These are phyloP conservation scores for Psittacara wagleri DNA, from an alignment of 2,113 vertebrate genomes.

Conservation along the genomic window DNA sequence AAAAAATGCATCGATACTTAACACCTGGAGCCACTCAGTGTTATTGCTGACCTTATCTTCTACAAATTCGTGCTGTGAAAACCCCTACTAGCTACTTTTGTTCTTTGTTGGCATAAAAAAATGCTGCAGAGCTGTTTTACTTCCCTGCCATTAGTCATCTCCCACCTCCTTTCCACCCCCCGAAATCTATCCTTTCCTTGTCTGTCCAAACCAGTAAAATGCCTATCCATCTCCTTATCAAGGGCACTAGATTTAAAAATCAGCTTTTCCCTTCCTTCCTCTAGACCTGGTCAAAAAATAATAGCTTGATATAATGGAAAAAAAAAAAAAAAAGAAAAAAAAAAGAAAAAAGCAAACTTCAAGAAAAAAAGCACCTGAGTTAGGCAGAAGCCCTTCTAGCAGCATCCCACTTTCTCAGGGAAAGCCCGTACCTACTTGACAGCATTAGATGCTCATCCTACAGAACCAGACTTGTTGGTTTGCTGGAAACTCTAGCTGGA, in stretches of 20 bases:
- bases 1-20: neutral
- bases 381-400: neutral
- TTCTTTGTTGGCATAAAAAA: slow-evolving; percentile 30
- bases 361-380: accelerated
- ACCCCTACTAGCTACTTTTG: neutral
- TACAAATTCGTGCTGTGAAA: neutral
- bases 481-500: neutral
- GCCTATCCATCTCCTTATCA: slow-evolving; percentile 46
- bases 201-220: slow-evolving; percentile 29
- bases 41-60: slow-evolving; percentile 11
- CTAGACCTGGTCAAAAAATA: neutral
- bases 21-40: neutral
- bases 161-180: neutral
- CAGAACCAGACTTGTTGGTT: neutral
- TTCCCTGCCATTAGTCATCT: slow-evolving; percentile 33
- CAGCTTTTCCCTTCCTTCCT: neutral
- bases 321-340: accelerated
- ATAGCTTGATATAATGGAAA: neutral
- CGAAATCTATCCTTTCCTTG: slow-evolving; percentile 12
- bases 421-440: neutral
- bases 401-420: neutral
- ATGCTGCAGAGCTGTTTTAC: neutral
- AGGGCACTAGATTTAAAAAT: slow-evolving; percentile 19
- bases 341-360: neutral
- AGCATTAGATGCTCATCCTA: neutral